Conservation (phyloP, 2,888 invertebrate species). For the Pterobdella sp. region DNA sequence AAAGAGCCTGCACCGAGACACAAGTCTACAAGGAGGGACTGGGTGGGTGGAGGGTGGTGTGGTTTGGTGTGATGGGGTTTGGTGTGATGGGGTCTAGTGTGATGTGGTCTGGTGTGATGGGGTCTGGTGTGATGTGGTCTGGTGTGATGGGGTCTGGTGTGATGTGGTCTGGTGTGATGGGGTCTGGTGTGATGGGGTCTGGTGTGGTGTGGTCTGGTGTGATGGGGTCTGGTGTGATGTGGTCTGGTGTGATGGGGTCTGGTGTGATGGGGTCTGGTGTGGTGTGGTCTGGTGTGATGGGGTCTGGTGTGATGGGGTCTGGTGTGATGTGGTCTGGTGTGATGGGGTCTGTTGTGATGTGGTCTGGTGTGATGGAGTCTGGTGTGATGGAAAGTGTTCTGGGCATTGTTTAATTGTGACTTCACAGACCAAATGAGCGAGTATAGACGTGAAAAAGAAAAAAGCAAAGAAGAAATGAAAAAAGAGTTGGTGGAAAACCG, state of each 20-base stretch:
- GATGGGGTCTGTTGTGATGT: neutral
- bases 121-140: neutral
- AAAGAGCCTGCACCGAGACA: slow-evolving; percentile 9
- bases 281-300: neutral
- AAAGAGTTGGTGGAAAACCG: neutral
- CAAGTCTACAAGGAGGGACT: neutral
- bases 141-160: neutral
- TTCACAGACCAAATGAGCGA: too few relatives aligned
- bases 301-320: neutral
- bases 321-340: neutral
- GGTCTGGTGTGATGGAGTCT: neutral
- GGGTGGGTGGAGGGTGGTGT: neutral
- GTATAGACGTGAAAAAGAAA: neutral
- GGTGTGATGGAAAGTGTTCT: neutral
- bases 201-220: neutral
- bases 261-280: neutral
- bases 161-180: neutral
- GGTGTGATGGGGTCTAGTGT: neutral
- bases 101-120: neutral
- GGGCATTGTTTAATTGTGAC: too few relatives aligned
- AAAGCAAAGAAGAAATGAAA: neutral
- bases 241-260: neutral
- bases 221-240: neutral
- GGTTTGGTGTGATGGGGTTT: neutral
- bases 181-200: neutral